Base-by-base conservation (phyloP, 1,140 invertebrate genomes). In the Saxidomus purpurata region DNA sequence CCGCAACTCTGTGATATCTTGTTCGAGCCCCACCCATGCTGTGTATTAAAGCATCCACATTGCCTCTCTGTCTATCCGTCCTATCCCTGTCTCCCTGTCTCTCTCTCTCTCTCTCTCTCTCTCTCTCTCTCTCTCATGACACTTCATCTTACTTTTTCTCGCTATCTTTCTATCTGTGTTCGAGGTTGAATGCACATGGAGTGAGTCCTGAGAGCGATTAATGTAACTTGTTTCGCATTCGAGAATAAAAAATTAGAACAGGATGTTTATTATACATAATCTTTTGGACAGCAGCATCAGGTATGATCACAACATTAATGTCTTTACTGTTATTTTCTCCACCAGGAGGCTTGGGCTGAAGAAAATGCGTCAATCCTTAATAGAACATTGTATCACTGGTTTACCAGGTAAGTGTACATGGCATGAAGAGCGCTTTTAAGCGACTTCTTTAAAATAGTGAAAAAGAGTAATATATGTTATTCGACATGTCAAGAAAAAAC, bases 291-390 rank as follows among this genome's bases (percentile, higher is more conserved):
- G n/a, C n/a, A n/a, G n/a, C n/a, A n/a, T n/a, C n/a, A n/a, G n/a
- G n/a, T n/a, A n/a, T n/a, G n/a, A n/a, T n/a, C n/a, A n/a, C n/a
- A n/a, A n/a, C n/a, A n/a, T n/a, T n/a, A n/a, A n/a, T n/a, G n/a
- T n/a, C n/a, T n/a, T n/a, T n/a, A n/a, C n/a, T n/a, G n/a, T n/a
- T n/a, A n/a, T n/a, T n/a, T n/a, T n/a, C n/a, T n/a, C n/a, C 49
- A 52, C 1, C 52, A 83, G 81, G 36, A 67, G 11, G 34, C 81
- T 1, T 83, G 81, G 40, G 40, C 81, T 6, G 81, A 83, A 25
- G 81, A 83, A 38, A 59, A 83, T 31, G 81, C 81, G 6, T 83
- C 81, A 0, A 49, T 83, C 17, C 28, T 83, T 1, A 83, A 43
- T 43, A 47, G 25, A n/a, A 43, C 34, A 36, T 19, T 83, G 3